These are phyloP conservation scores for Ceraclea dissimilis DNA, from an alignment of 2,888 invertebrate species.

Conservation along the genomic window DNA sequence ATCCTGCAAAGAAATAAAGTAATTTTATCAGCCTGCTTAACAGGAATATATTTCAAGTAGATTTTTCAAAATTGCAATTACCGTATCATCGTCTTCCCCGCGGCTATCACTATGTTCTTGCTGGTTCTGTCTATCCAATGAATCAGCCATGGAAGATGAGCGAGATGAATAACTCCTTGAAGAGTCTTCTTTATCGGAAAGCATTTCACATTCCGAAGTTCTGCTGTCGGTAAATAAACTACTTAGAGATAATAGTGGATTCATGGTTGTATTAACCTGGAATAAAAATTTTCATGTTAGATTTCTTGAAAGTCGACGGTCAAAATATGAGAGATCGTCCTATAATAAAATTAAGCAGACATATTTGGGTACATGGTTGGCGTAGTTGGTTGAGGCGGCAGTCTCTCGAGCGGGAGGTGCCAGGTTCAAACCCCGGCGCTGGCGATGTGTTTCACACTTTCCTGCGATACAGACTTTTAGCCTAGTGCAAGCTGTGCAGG, in stretches of 20 bases:
- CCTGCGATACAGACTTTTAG: too few species aligned
- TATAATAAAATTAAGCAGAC: too few species aligned
- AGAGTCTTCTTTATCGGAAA: conserved; percentile 10
- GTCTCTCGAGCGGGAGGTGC: too few species aligned
- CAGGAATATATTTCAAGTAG: background rate
- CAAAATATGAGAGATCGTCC: too few species aligned
- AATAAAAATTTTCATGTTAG: conserved; percentile 1
- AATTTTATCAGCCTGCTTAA: background rate
- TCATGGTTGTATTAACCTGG: conserved; percentile 22
- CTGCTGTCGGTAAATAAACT: conserved; percentile 13
- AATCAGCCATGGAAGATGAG: conserved; percentile 9
- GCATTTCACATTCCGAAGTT: conserved; percentile 11
- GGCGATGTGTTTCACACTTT: too few species aligned
- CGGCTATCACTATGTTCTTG: background rate
- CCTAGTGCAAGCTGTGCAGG: too few species aligned
- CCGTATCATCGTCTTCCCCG: background rate
- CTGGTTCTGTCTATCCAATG: conserved; percentile 1
- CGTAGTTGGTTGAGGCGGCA: too few species aligned
- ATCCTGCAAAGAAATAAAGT: background rate
- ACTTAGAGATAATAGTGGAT: conserved; percentile 18
- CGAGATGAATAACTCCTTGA: conserved; percentile 13
- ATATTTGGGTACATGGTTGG: too few species aligned
- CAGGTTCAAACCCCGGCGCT: too few species aligned
- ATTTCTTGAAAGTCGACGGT: too few species aligned
- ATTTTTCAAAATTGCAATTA: background rate